phyloP scores from a whole-genome alignment of 2,113 vertebrate species.

The Nanorana parkeri region DNA sequence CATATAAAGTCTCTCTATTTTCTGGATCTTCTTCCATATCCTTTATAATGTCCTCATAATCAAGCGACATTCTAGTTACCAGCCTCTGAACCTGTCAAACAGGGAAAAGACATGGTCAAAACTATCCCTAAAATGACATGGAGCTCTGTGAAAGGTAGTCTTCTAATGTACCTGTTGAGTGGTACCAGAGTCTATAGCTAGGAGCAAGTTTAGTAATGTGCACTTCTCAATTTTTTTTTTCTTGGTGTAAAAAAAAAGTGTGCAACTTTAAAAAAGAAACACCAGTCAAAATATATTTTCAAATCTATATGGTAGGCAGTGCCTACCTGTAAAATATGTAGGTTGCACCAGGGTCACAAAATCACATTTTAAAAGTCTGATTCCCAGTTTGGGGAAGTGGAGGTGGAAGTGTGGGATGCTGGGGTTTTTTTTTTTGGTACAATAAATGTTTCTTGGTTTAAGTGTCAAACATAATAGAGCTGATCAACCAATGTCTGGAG shows the following conservation, averaged over 20 bases:
- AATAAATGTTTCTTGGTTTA: too few species aligned
- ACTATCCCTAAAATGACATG: not conserved
- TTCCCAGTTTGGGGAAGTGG: too few species aligned
- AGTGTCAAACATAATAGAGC: too few species aligned
- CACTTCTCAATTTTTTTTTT: too few species aligned
- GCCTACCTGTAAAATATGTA: not conserved
- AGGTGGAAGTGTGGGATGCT: too few species aligned
- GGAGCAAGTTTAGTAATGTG: too few species aligned
- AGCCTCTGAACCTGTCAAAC: slow-evolving; percentile 81
- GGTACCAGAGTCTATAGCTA: not conserved
- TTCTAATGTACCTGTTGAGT: not conserved
- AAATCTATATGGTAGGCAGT: not conserved
- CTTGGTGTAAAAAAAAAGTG: too few species aligned
- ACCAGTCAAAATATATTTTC: not conserved
- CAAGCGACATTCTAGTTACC: slow-evolving; percentile 74
- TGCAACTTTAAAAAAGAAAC: too few species aligned
- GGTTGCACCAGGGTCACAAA: not conserved
- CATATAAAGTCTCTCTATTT: slow-evolving; percentile 74
- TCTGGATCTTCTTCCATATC: slow-evolving; percentile 75
- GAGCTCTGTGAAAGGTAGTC: not conserved
- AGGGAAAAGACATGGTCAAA: not conserved
- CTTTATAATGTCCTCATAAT: slow-evolving; percentile 74
- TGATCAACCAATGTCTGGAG: too few species aligned
- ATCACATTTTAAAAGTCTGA: too few species aligned
- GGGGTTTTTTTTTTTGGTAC: too few species aligned